phyloP scores from a whole-genome alignment of 2,888 invertebrate species.

The Drosophila setosimentum region DNA sequence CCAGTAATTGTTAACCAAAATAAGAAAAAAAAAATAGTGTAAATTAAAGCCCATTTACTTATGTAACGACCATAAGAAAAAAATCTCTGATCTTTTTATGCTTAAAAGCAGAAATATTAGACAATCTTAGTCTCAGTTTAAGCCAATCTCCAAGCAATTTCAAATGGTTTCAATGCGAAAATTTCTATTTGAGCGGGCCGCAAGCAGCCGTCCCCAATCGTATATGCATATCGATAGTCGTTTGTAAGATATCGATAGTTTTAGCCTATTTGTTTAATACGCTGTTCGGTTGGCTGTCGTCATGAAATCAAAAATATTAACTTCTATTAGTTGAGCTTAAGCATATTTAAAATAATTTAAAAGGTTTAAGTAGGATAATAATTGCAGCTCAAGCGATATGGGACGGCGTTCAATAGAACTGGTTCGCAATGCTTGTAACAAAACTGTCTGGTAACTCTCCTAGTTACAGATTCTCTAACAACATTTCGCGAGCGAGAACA shows the following conservation, averaged over 20 bases:
- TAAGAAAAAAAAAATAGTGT: constrained; percentile 5
- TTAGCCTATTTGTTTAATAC: background rate
- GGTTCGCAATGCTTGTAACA: background rate
- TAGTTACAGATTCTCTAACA: constrained; percentile 18
- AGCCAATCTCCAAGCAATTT: background rate
- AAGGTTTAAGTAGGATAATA: background rate
- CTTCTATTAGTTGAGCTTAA: no score
- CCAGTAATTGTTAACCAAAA: constrained; percentile 8
- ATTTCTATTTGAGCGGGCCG: background rate
- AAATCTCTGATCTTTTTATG: background rate
- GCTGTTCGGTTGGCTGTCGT: background rate
- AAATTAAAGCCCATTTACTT: background rate
- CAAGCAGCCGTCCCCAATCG: background rate
- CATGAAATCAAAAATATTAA: background rate
- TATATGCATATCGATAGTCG: constrained; percentile 13
- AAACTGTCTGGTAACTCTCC: constrained; percentile 11
- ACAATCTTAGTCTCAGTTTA: background rate
- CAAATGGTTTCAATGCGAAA: background rate
- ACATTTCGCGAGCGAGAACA: constrained; percentile 29
- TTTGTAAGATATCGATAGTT: constrained; percentile 1
- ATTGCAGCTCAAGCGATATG: background rate
- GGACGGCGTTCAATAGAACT: constrained; percentile 1
- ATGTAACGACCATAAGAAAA: background rate
- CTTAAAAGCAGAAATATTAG: background rate
- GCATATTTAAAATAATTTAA: background rate